Percentiles rank a stretch among this genome's conserved stretches.
These are phyloP conservation scores for Taxidea taxus DNA, from an alignment of 2,113 vertebrate genomes.

Conservation along the genomic window DNA sequence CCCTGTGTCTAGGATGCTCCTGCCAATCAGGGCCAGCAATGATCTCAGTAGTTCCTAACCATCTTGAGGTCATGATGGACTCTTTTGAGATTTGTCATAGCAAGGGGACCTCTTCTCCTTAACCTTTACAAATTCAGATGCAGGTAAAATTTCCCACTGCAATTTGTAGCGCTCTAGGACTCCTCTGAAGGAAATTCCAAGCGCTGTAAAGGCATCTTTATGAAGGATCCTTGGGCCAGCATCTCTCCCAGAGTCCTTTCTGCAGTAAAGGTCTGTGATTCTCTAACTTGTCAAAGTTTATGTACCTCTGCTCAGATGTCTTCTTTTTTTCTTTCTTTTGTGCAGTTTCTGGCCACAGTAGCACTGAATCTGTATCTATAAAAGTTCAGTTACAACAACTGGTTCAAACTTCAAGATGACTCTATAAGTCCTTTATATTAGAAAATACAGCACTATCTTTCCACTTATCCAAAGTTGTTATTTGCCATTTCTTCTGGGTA, in stretches of 20 bases:
- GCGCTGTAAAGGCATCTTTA: neutral
- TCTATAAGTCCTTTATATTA: neutral
- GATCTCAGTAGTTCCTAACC: neutral
- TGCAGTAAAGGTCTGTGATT: neutral
- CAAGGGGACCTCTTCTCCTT: neutral
- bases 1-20: neutral
- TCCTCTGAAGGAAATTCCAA: neutral
- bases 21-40: neutral
- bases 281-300: neutral
- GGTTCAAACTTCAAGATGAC: neutral
- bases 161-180: neutral
- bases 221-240: neutral
- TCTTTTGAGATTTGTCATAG: neutral
- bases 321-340: neutral
- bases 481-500: neutral
- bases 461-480: neutral
- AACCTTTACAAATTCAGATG: neutral
- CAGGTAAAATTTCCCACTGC: neutral
- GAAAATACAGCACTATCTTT: neutral
- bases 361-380: neutral
- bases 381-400: neutral
- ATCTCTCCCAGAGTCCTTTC: neutral
- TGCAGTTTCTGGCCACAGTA: neutral
- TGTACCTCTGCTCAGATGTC: neutral
- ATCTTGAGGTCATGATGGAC: neutral